Base-by-base conservation (phyloP, 2,113 vertebrate genomes). In the Vulpes lagopus region DNA sequence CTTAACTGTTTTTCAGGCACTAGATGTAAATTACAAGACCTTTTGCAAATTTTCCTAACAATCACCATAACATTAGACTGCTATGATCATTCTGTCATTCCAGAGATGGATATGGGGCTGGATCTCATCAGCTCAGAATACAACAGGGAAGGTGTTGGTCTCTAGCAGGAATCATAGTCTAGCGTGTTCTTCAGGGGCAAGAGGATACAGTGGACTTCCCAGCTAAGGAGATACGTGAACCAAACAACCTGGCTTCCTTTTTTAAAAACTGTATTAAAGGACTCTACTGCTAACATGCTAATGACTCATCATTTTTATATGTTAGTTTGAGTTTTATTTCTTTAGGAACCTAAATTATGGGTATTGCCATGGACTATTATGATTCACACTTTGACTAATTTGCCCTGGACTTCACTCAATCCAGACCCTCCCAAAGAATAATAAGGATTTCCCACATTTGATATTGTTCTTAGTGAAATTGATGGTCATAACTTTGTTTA, bases 241-340 rank as follows among this genome's bases (percentile, higher is more conserved):
- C 91, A 14, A 74, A 49, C 57, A 76, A n/a, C 90, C 73, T 67
- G 62, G 17, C 55, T 95, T 87, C 93, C 69, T 93, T 53, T 53
- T 62, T 23, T 62, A 81, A 86, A 95, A 67, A 49, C 22, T 32
- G 19, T 82, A 49, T 87, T 64, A 86, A 81, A 51, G 32, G 78
- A 93, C 53, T 15, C 57, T 65, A 55, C 25, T 67, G 27, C 65
- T 43, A 73, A 69, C 23, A 62, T 17, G 19, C 35, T 83, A 92
- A 51, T 74, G 65, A 92, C 1, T 74, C 30, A 38, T 81, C 10
- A 67, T 59, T 69, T 91, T 55, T 83, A 67, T 69, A 49, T 74
- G 12, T 88, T 93, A 96, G 3, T 81, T 25, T 71, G 43, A 90
- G 64, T 95, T 86, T 87, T 62, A 85, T 94, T 83, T 92, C 69